Evolutionary conservation across 2,797 vertebrate species (phyloP).

Genomic region (Odontamblyopus rebecca): DNA sequence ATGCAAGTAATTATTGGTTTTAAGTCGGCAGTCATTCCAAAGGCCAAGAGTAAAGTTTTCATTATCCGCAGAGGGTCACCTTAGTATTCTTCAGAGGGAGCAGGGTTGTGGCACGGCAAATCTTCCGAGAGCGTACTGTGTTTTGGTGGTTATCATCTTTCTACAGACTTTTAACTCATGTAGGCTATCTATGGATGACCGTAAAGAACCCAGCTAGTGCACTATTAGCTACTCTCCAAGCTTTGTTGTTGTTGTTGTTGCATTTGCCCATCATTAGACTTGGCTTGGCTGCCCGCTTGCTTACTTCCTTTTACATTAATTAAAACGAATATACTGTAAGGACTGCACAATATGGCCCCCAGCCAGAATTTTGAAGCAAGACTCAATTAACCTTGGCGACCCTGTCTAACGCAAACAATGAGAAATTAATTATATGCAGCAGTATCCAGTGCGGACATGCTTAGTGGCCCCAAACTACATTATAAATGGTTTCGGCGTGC

Average conservation of each 20-base stretch:
- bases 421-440: slow-evolving; percentile 74
- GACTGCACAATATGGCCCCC: slow-evolving; percentile 57
- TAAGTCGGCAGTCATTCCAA: too few relatives aligned
- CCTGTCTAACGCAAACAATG: slow-evolving; percentile 73
- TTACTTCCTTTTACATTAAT: slow-evolving; percentile 70
- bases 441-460: slow-evolving; percentile 58
- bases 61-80: slow-evolving; percentile 18
- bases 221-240: slow-evolving; percentile 54
- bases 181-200: slow-evolving; percentile 54
- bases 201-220: slow-evolving; percentile 42
- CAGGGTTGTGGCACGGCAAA: slow-evolving; percentile 45
- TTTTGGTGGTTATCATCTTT: slow-evolving; percentile 57
- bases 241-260: slow-evolving; percentile 76
- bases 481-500: slow-evolving; percentile 59
- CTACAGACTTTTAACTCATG: slow-evolving; percentile 53
- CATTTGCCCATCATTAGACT: slow-evolving; percentile 71
- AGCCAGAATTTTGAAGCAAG: slow-evolving; percentile 75
- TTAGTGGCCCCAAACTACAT: slow-evolving; percentile 56
- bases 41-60: slow-evolving; percentile 33
- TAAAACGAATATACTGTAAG: slow-evolving; percentile 74
- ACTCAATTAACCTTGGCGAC: slow-evolving; percentile 81
- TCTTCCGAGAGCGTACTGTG: slow-evolving; percentile 50
- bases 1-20: background rate
- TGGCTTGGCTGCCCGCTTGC: slow-evolving; percentile 56
- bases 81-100: slow-evolving; percentile 19